Conservation (phyloP, 2,888 invertebrate genomes). For the Seira musarum region DNA sequence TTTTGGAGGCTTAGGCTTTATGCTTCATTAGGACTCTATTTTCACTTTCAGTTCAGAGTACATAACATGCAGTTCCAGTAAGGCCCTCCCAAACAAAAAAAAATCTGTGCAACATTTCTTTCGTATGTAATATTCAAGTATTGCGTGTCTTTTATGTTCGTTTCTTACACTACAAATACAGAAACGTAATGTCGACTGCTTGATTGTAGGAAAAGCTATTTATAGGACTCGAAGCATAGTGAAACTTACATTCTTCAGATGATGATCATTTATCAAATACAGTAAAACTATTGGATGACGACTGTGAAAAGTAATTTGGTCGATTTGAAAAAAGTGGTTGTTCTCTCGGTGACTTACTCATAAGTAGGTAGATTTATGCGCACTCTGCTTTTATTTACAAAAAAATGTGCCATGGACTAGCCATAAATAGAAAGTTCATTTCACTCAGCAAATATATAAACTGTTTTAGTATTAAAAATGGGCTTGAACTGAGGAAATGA, state of each 20-base stretch:
- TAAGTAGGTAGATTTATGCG: too few relatives aligned
- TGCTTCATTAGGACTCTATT: background rate
- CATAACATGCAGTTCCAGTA: too few relatives aligned
- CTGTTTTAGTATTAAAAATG: too few relatives aligned
- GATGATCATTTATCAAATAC: background rate
- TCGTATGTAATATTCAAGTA: background rate
- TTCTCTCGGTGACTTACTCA: too few relatives aligned
- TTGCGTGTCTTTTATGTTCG: background rate
- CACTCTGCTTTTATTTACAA: too few relatives aligned
- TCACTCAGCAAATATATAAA: too few relatives aligned
- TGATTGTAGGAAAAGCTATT: background rate
- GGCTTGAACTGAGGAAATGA: too few relatives aligned
- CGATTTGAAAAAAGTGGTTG: background rate
- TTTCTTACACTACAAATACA: background rate
- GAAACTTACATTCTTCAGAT: background rate
- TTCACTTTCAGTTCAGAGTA: background rate
- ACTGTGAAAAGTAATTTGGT: background rate
- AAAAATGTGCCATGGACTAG: too few relatives aligned
- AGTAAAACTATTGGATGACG: background rate
- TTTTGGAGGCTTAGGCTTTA: background rate
- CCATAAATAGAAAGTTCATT: too few relatives aligned
- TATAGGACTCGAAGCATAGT: background rate
- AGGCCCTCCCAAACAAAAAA: background rate
- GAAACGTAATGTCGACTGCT: background rate
- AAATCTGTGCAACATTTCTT: background rate